These are phyloP conservation scores for Silurus glanis DNA, from an alignment of 2,113 vertebrate species.

Conservation along the genomic window DNA sequence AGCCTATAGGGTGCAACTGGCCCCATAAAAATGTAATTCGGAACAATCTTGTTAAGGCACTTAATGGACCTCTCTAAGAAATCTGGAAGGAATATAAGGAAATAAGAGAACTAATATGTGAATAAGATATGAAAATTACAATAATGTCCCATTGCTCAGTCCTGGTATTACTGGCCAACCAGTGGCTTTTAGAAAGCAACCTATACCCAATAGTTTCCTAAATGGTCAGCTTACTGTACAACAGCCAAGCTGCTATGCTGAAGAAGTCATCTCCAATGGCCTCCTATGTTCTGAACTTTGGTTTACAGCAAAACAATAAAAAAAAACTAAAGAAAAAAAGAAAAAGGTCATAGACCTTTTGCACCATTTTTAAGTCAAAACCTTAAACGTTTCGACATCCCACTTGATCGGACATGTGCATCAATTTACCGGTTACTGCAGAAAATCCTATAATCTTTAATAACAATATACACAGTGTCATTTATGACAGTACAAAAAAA, in stretches of 20 bases:
- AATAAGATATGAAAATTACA: conserved; percentile 12
- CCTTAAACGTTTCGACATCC: conserved; percentile 60
- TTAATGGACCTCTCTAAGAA: neutral
- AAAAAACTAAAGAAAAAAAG: conserved; percentile 12
- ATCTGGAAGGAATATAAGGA: conserved; percentile 13
- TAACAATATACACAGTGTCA: conserved; percentile 54
- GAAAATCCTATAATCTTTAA: conserved; percentile 57
- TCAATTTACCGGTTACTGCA: conserved; percentile 51
- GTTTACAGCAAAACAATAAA: conserved; percentile 69
- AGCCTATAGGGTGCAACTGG: neutral
- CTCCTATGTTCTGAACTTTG: conserved; percentile 62
- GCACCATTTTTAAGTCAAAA: conserved; percentile 26
- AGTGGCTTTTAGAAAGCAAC: conserved; percentile 66
- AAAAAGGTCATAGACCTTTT: conserved; percentile 5
- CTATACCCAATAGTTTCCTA: conserved; percentile 37
- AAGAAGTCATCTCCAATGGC: conserved; percentile 61
- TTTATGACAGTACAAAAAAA: conserved; percentile 58
- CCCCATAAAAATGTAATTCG: neutral
- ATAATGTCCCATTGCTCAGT: conserved; percentile 34
- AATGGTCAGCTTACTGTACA: conserved; percentile 54
- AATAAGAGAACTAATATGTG: neutral
- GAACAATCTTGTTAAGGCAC: neutral
- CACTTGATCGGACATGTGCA: conserved; percentile 48
- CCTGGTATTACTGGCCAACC: conserved; percentile 70
- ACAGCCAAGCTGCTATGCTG: conserved; percentile 48